These are phyloP conservation scores for Atopsyche davidsoni DNA, from an alignment of 1,140 invertebrate species.

Conservation along the genomic window DNA sequence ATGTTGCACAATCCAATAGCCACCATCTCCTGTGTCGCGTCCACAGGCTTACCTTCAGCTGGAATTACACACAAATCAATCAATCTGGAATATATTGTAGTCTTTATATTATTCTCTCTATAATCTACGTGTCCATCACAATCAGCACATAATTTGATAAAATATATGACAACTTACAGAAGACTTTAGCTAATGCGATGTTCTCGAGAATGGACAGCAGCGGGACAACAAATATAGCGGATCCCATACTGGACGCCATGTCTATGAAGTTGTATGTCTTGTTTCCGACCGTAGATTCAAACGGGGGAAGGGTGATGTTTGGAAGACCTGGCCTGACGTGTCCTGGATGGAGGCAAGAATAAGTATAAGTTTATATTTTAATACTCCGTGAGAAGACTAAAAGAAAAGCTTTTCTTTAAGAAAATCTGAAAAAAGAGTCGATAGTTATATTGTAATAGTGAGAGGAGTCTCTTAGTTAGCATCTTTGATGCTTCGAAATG, in stretches of 20 bases:
- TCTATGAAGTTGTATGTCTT: constrained; percentile 61
- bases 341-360: too few species aligned
- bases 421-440: too few species aligned
- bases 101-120: too few species aligned
- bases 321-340: constrained; percentile 66
- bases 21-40: constrained; percentile 75
- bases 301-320: constrained; percentile 55
- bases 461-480: too few species aligned
- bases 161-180: constrained; percentile 52
- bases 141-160: constrained; percentile 10
- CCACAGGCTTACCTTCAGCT: constrained; percentile 65
- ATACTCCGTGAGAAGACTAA: too few species aligned
- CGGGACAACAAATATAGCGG: constrained; percentile 73
- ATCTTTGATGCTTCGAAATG: too few species aligned
- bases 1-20: constrained; percentile 77
- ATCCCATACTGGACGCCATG: constrained; percentile 61
- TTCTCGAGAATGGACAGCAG: constrained; percentile 74
- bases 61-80: too few species aligned
- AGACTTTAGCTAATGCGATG: constrained; percentile 76
- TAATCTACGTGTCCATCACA: neutral
- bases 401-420: too few species aligned
- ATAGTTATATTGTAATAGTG: too few species aligned
- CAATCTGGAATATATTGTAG: too few species aligned
- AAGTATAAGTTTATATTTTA: too few species aligned
- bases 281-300: constrained; percentile 56